Conservation (phyloP, 2,797 vertebrate genomes). For the Alfaro cultratus region DNA sequence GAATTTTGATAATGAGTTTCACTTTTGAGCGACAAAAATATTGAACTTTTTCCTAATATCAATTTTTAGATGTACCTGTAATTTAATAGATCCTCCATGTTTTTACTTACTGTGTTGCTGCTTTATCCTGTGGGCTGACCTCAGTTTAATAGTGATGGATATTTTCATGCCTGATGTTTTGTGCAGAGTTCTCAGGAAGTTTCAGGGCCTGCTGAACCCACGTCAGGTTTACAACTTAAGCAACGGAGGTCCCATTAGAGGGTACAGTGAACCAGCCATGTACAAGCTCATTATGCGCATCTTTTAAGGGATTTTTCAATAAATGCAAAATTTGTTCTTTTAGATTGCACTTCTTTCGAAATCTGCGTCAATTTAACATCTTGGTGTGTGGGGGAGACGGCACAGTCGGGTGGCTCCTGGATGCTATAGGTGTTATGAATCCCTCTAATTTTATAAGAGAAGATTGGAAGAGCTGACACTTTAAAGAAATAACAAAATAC, state of each 20-base stretch:
- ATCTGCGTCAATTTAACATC: slow-evolving; percentile 84
- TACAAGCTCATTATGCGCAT: neutral
- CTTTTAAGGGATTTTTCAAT: neutral
- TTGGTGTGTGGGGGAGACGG: slow-evolving; percentile 94
- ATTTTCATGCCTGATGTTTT: slow-evolving; percentile 6
- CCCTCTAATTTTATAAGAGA: slow-evolving; percentile 27
- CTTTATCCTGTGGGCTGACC: neutral
- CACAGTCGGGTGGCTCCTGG: slow-evolving; percentile 94
- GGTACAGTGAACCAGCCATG: slow-evolving; percentile 73
- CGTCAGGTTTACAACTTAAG: slow-evolving; percentile 91
- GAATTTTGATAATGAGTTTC: neutral
- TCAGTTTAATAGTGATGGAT: neutral
- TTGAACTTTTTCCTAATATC: neutral
- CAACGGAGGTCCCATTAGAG: slow-evolving; percentile 86
- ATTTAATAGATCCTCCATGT: neutral
- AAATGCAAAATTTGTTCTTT: slow-evolving; percentile 23
- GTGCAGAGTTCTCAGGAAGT: slow-evolving; percentile 89
- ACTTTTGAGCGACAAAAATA: neutral
- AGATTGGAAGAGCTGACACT: neutral
- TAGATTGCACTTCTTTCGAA: slow-evolving; percentile 90
- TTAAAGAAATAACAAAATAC: neutral
- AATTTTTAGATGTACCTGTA: neutral
- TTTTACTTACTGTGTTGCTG: neutral
- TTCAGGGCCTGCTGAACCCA: slow-evolving; percentile 92
- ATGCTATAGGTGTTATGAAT: slow-evolving; percentile 86